phyloP scores from a whole-genome alignment of 1,140 invertebrate genomes.

The Myzus persicae region DNA sequence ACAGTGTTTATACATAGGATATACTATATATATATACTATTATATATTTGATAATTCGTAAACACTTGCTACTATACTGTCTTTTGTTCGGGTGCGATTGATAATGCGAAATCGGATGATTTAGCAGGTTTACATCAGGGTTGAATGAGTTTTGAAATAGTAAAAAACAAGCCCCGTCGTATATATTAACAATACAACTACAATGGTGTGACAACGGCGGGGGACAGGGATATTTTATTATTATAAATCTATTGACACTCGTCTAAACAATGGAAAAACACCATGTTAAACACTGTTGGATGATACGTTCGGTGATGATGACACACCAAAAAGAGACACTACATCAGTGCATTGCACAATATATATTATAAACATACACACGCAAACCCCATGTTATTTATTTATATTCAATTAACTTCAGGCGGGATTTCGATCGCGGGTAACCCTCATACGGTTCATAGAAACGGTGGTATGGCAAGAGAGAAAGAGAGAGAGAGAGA shows the following conservation, averaged over 20 bases:
- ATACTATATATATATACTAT: no score
- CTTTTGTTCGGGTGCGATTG: not conserved
- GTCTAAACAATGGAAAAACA: conserved; percentile 14
- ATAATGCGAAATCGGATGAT: conserved; percentile 26
- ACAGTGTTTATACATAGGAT: not conserved
- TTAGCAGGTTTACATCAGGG: conserved; percentile 20
- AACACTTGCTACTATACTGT: not conserved
- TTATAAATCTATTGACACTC: not conserved
- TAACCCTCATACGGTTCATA: not conserved
- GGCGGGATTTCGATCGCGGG: not conserved
- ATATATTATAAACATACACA: not conserved
- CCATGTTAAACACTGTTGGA: not conserved
- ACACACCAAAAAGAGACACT: conserved; percentile 29
- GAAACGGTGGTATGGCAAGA: not conserved
- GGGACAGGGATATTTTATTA: not conserved
- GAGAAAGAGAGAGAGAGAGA: not conserved
- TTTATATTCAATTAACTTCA: conserved; percentile 48
- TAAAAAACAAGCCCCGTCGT: not conserved
- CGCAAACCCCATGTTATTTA: not conserved
- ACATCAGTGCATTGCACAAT: not conserved
- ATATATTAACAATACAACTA: not conserved
- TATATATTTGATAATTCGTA: not conserved
- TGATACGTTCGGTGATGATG: not conserved
- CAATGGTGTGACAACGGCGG: not conserved
- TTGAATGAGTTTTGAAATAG: not conserved